Evolutionary conservation across 2,888 invertebrate species (phyloP).

Genomic region (Habroteleia sp.): DNA sequence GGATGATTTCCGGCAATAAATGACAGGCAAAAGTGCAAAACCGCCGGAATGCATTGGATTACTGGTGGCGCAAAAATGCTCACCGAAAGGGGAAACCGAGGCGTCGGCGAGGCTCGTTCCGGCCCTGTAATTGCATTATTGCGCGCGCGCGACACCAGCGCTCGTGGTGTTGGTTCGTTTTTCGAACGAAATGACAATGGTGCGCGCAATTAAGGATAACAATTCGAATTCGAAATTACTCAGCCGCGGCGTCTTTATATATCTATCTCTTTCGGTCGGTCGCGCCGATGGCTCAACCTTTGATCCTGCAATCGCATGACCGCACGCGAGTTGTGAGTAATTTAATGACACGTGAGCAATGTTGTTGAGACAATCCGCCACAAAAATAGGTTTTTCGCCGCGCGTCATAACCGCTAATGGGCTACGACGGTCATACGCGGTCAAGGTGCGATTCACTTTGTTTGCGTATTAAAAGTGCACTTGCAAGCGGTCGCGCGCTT

Average conservation of each 20-base stretch:
- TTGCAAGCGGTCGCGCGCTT: too few relatives aligned
- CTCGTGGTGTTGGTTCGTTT: slow-evolving; percentile 12
- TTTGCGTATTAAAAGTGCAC: too few relatives aligned
- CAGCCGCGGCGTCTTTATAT: slow-evolving; percentile 6
- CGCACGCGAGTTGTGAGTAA: slow-evolving; percentile 40
- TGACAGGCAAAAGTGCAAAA: slow-evolving; percentile 45
- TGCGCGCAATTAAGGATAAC: slow-evolving; percentile 51
- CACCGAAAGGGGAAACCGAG: slow-evolving; percentile 42
- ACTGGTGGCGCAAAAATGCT: slow-evolving; percentile 39
- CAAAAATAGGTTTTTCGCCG: slow-evolving; percentile 13
- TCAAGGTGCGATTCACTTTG: neutral
- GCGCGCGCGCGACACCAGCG: slow-evolving; percentile 61
- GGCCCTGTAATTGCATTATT: slow-evolving; percentile 75
- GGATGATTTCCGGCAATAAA: slow-evolving; percentile 42
- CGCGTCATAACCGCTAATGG: slow-evolving; percentile 40
- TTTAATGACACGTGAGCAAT: slow-evolving; percentile 42
- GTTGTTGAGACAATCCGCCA: slow-evolving; percentile 13
- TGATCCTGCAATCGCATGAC: slow-evolving; percentile 38
- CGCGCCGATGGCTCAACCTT: slow-evolving; percentile 16
- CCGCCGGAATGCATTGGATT: slow-evolving; percentile 55
- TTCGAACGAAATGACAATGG: slow-evolving; percentile 34
- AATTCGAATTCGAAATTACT: slow-evolving; percentile 50
- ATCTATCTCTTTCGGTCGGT: slow-evolving; percentile 5
- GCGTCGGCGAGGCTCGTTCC: slow-evolving; percentile 64
- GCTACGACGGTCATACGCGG: slow-evolving; percentile 2